Evolutionary conservation across 2,113 vertebrate genomes (phyloP).

Genomic region (Pseudolaguvia tuberculata): DNA sequence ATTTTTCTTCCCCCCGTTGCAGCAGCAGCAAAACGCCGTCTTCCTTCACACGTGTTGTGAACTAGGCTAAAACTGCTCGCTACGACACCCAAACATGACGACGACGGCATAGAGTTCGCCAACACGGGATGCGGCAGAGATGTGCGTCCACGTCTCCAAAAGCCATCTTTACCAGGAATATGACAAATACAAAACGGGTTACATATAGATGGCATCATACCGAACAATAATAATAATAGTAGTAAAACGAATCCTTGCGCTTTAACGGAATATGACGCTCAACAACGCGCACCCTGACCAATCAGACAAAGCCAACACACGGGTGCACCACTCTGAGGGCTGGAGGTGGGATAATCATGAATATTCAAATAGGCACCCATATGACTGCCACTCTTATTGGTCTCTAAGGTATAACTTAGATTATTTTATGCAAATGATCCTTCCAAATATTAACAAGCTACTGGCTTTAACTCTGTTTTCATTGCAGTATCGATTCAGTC

Average conservation of each 20-base stretch:
- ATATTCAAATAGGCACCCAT: constrained; percentile 56
- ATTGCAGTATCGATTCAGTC: too few relatives aligned
- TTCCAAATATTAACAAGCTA: constrained; percentile 40
- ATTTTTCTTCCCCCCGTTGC: constrained; percentile 61
- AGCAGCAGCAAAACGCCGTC: constrained; percentile 62
- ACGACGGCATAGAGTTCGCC: constrained; percentile 36
- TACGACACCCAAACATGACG: constrained; percentile 22
- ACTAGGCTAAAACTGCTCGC: constrained; percentile 33
- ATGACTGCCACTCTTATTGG: constrained; percentile 51
- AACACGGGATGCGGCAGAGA: constrained; percentile 35
- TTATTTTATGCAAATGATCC: constrained; percentile 41
- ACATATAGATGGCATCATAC: constrained; percentile 65
- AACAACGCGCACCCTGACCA: constrained; percentile 37
- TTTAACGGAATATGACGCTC: constrained; percentile 41
- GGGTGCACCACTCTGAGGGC: constrained; percentile 36
- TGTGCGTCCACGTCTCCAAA: constrained; percentile 49
- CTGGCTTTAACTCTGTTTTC: constrained; percentile 23
- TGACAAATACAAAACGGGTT: constrained; percentile 65
- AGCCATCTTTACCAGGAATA: constrained; percentile 58
- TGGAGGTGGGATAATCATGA: constrained; percentile 44
- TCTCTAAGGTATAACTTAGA: neutral
- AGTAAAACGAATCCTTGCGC: constrained; percentile 14
- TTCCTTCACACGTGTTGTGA: constrained; percentile 48
- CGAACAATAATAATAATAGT: neutral
- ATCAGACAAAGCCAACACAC: constrained; percentile 44